Evolutionary conservation across 1,140 invertebrate species (phyloP), one percentile per base, ranked within the genome.

Genomic region (Drosophila baimaii): DNA sequence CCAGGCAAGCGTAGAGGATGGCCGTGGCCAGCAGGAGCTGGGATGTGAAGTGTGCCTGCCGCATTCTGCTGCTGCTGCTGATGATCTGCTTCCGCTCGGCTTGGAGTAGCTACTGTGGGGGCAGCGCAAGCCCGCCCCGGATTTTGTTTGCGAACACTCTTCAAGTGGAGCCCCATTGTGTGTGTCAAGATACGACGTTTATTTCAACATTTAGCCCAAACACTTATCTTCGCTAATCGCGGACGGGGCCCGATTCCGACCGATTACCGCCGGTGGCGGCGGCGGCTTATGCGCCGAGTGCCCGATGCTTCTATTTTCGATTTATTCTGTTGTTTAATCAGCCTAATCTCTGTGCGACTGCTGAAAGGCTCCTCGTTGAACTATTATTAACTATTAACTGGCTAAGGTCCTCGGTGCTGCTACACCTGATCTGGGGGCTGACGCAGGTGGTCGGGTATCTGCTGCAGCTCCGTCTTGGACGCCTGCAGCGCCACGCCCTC

Each of bases 401-500:
- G 39, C 56, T 66, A 57, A 37, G 27, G 8, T 25, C 23, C 43
- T 27, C 61, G 8, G 35, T 3, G 7, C 35, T 33, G 31, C 44
- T 83, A 88, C n/a, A 81, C 79, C 65, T 89, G 78, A 39, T 80
- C 77, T 8, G 90, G 91, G 5, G 79, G 83, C 31, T 91, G 69
- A n/a, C 76, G 74, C 56, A 94, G 79, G 81, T 94, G 93, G 4
- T 94, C 94, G 2, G 94, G 94, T 21, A 94, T 44, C 74, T 90
- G 90, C 73, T 94, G 93, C 54, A 95, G 92, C 92, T 96, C 95
- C 49, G 94, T 95, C 94, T 96, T 98, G 13, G 97, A 97, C 5
- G 98, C 96, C 94, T 98, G 98, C 93, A 99, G 95, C 19, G 97
- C 96, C 51, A 99, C 96, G 59, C 98, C 98, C 94, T 99, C 99